These are phyloP conservation scores for Xestia xanthographa DNA, from an alignment of 2,888 invertebrate species.

Conservation along the genomic window DNA sequence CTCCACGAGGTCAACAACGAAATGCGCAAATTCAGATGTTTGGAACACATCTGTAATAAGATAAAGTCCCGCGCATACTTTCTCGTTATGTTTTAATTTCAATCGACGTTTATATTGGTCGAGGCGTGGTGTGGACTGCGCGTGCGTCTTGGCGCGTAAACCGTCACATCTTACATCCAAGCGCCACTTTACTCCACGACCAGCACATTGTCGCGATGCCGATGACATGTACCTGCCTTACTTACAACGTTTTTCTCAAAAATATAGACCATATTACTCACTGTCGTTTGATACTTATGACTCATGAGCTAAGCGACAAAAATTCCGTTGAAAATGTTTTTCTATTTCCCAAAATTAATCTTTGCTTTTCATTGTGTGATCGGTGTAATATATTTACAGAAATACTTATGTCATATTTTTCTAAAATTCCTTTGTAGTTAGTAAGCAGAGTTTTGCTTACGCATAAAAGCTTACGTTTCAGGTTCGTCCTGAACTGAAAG, in stretches of 20 bases:
- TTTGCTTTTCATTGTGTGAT: conserved; percentile 45
- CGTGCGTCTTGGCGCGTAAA: conserved; percentile 80
- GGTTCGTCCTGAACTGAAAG: conserved; percentile 4
- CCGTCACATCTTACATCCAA: conserved; percentile 66
- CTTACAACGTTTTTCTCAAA: conserved; percentile 55
- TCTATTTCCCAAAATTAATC: conserved; percentile 54
- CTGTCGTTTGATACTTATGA: conserved; percentile 62
- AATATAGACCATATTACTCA: conserved; percentile 68
- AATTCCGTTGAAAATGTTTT: conserved; percentile 57
- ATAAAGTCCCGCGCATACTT: conserved; percentile 76
- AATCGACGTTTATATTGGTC: conserved; percentile 86
- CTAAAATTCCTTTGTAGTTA: conserved; percentile 32
- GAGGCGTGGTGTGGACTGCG: conserved; percentile 84
- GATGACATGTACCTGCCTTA: conserved; percentile 77
- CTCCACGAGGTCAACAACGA: conserved; percentile 54
- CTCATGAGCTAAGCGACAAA: conserved; percentile 48
- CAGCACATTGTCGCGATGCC: conserved; percentile 71
- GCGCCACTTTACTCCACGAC: conserved; percentile 56
- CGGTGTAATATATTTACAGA: conserved; percentile 24
- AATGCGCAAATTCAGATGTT: conserved; percentile 58
- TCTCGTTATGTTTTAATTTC: conserved; percentile 82
- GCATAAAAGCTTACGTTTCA: conserved; percentile 9
- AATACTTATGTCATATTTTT: conserved; percentile 26
- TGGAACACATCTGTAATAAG: conserved; percentile 61
- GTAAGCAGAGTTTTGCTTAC: conserved; percentile 18